phyloP scores from a whole-genome alignment of 2,797 vertebrate genomes.

The Urocyon cinereoargenteus region DNA sequence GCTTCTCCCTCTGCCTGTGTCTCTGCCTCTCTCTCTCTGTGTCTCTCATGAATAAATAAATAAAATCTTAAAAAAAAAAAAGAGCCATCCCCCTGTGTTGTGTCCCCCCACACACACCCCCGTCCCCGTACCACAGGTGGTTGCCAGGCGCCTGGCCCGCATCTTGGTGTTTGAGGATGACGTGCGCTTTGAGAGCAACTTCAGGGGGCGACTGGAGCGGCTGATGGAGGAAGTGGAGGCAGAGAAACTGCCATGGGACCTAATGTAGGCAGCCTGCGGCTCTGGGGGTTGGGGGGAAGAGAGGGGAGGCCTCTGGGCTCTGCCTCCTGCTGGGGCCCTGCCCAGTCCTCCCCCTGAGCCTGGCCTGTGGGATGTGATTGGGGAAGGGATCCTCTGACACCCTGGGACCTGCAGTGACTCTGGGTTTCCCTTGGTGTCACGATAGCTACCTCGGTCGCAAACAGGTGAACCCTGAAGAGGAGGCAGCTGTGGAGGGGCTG shows the following conservation, averaged over 20 bases:
- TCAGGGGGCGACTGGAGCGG: constrained; percentile 90
- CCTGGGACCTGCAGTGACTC: neutral
- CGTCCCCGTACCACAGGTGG: constrained; percentile 87
- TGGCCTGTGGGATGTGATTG: neutral
- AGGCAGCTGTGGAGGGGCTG: constrained; percentile 91
- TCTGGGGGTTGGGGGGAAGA: neutral
- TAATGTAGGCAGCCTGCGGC: constrained; percentile 91
- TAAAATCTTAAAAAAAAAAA: too few relatives aligned
- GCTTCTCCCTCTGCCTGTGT: too few relatives aligned
- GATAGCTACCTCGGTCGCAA: constrained; percentile 97
- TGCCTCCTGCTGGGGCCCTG: neutral
- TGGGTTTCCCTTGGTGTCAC: neutral
- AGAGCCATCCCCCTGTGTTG: neutral
- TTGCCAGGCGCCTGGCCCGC: constrained; percentile 90
- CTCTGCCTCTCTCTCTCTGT: too few relatives aligned
- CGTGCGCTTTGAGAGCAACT: constrained; percentile 95
- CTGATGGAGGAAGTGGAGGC: constrained; percentile 93
- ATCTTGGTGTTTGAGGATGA: constrained; percentile 95
- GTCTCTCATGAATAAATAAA: too few relatives aligned
- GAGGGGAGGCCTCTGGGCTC: neutral
- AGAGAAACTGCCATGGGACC: constrained; percentile 93
- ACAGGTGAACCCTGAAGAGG: constrained; percentile 93
- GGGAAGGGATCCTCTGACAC: neutral
- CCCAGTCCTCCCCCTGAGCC: neutral
- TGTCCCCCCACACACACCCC: neutral